Base-by-base conservation (phyloP, 2,888 invertebrate species). In the Cephus rjabovi region DNA sequence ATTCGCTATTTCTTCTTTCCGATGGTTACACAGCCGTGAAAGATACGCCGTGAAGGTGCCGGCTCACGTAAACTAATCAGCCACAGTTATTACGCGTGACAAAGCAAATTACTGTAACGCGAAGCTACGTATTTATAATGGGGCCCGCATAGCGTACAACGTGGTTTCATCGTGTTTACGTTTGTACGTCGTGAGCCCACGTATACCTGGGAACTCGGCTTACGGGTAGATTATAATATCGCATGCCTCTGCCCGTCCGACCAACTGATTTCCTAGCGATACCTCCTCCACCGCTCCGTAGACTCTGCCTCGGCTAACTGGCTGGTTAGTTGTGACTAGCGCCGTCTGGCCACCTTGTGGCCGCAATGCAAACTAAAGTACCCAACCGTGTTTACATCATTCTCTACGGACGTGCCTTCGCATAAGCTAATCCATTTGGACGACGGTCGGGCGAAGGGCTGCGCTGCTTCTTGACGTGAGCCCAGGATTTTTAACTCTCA, bases 31-130 rank as follows among this genome's bases (percentile, higher is more conserved):
- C 35, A 56, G 34, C 56, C 76, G 40, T 37, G 37, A 30, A 73
- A 40, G 69, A 80, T 74, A 73, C 73, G 76, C 77, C 81, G 80
- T 77, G 76, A 83, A 86, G 82, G 81, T 81, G 82, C 79, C 81
- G 80, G 82, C 82, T 86, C 87, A 86, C 86, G 87, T 86, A 87
- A 56, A 79, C 82, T 83, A 84, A 87, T 87, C 86, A 85, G 79
- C 83, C 81, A 82, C 83, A 81, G 82, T 86, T 83, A 82, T 85
- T 85, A 82, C 80, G 81, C 81, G 83, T 81, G 82, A 83, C 83
- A 82, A 83, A 83, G 83, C 80, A 79, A 85, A 87, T 83, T 82
- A 82, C 80, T 80, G 79, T 75, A 76, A 76, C 68, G 40, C 69
- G 34, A 68, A 34, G 76, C 69, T 34, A n/a, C 31, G 71, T 71